phyloP scores from a whole-genome alignment of 2,888 invertebrate genomes.

The Octonoba sinensis region DNA sequence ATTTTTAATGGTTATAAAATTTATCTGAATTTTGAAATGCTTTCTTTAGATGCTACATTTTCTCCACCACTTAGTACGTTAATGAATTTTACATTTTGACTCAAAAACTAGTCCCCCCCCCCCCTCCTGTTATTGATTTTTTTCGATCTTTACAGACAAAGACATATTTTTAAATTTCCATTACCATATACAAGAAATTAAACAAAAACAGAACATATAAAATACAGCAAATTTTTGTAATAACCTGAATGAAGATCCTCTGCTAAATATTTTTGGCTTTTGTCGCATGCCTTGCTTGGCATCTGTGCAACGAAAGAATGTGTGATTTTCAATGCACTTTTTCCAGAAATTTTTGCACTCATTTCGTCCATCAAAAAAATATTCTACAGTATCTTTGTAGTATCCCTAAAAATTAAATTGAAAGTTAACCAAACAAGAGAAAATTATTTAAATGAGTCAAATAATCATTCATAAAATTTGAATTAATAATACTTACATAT shows the following conservation, averaged over 20 bases:
- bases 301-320: conserved; percentile 95
- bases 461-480: neutral
- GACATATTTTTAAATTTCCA: neutral
- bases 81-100: no score
- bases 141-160: no score
- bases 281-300: conserved; percentile 84
- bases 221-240: neutral
- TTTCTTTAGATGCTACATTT: no score
- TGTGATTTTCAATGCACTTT: conserved; percentile 99
- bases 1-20: no score
- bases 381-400: conserved; percentile 98
- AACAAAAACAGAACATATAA: neutral
- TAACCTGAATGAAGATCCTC: conserved; percentile 83
- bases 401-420: conserved; percentile 79
- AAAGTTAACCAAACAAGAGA: neutral
- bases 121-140: no score
- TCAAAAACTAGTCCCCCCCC: no score
- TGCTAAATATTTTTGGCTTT: conserved; percentile 89
- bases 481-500: conserved; percentile 48
- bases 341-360: conserved; percentile 99
- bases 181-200: neutral
- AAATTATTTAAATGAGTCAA: neutral
- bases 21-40: no score
- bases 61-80: no score
- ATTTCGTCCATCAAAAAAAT: conserved; percentile 97